Evolutionary conservation across 2,888 invertebrate genomes (phyloP), one percentile per base, ranked within the genome.

Genomic region (Nymphalis urticae): DNA sequence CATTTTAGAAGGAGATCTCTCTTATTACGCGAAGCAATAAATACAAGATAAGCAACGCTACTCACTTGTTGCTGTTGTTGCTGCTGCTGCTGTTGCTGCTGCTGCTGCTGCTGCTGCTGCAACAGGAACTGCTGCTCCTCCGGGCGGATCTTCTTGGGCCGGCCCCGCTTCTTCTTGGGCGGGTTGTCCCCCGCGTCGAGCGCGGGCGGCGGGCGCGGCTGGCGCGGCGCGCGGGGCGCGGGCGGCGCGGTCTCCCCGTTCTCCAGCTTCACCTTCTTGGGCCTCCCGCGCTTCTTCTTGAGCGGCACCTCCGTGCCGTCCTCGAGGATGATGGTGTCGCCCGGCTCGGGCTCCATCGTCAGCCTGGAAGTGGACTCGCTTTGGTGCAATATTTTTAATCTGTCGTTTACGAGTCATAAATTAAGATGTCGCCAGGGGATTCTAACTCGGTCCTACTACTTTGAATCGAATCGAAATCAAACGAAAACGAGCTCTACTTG

Each of bases 231-330:
- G 51, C 90, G 84, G 58, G 93, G 93, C 19, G 90, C 84, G 13
- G 94, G 91, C 58, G 94, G 94, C 71, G 94, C 95, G 62, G 94
- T 93, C 83, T 94, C 95, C 42, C 94, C 95, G 82, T 95, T 96
- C 81, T 94, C 94, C 76, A 93, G 88, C 82, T 95, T 96, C 32
- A 80, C 95, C 87, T 97, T 97, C 92, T 97, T 97, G 71, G 97
- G 97, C n/a, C 97, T 91, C 1, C 97, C 97, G n/a, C 97, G 94
- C 86, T 97, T 97, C 93, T 97, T 97, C 90, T 97, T 97, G 60
- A 96, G 95, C 0, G 96, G 95, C 72, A 95, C 91, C 80, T 94
- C 94, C 63, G 94, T 94, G 76, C 94, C 94, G 86, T 95, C 94
- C 80, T 94, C 94, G 65, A 94, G 92, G 68, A 93, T 86, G 78